Evolutionary conservation across 2,888 invertebrate genomes (phyloP).

Genomic region (Drosophila hamatofila): DNA sequence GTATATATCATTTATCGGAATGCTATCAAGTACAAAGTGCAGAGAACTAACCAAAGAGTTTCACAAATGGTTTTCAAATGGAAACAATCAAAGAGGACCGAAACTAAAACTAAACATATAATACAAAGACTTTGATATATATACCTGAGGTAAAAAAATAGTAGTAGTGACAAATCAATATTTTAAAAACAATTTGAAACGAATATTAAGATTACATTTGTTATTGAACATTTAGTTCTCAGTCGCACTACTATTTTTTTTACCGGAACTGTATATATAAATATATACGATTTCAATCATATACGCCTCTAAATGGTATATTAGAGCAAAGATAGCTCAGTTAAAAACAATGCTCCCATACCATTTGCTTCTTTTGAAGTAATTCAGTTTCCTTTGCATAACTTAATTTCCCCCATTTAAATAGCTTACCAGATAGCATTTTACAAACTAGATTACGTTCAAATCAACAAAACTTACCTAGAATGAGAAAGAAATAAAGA

Average conservation of each 20-base stretch:
- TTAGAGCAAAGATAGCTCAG: background rate
- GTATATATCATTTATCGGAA: conserved; percentile 23
- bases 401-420: background rate
- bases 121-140: background rate
- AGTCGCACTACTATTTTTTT: no score
- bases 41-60: background rate
- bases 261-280: no score
- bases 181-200: no score
- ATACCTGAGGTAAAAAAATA: no score
- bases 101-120: background rate
- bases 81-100: background rate
- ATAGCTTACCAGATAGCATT: conserved; percentile 56
- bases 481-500: conserved; percentile 39
- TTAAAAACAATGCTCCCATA: conserved; percentile 7
- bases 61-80: background rate
- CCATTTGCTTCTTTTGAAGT: conserved; percentile 11
- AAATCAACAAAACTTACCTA: conserved; percentile 66
- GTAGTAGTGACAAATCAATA: no score
- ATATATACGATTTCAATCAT: no score
- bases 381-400: background rate
- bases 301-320: background rate
- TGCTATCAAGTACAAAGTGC: conserved; percentile 24
- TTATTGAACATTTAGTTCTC: no score
- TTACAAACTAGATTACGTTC: background rate
- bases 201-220: no score